phyloP scores from a whole-genome alignment of 1,140 invertebrate genomes.

The Cydia strobilella region DNA sequence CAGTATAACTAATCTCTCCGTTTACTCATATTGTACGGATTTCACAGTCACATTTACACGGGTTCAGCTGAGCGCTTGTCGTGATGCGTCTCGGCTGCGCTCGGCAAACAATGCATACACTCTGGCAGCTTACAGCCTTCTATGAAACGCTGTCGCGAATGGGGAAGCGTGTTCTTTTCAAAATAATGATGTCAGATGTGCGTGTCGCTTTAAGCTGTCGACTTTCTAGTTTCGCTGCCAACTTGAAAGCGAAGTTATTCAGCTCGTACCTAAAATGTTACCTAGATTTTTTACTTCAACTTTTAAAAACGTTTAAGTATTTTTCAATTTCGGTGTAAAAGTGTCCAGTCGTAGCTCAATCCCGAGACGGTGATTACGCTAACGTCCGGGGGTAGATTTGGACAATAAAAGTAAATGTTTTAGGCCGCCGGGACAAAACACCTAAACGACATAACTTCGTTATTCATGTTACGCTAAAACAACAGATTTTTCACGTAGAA shows the following conservation, averaged over 20 bases:
- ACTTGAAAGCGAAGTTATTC: neutral
- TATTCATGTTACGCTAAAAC: constrained; percentile 54
- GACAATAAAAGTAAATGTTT: constrained; percentile 73
- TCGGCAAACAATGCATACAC: neutral
- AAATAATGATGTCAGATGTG: constrained; percentile 4
- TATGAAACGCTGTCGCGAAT: neutral
- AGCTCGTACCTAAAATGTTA: too few relatives aligned
- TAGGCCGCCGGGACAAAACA: constrained; percentile 53
- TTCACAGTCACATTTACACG: neutral
- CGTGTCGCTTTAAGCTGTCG: neutral
- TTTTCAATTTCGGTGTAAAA: constrained; percentile 45
- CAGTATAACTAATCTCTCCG: neutral
- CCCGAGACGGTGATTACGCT: constrained; percentile 64
- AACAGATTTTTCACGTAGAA: constrained; percentile 36
- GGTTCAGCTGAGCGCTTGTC: neutral
- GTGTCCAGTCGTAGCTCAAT: constrained; percentile 47
- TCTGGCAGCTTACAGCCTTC: neutral
- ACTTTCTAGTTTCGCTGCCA: constrained; percentile 4
- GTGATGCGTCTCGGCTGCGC: neutral
- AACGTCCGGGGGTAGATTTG: constrained; percentile 64
- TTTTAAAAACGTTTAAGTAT: neutral
- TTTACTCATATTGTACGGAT: neutral
- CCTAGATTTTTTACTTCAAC: neutral
- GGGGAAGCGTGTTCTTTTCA: neutral
- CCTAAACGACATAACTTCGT: constrained; percentile 57